Conservation (phyloP, 2,888 invertebrate genomes). For the Sycophila texana region DNA sequence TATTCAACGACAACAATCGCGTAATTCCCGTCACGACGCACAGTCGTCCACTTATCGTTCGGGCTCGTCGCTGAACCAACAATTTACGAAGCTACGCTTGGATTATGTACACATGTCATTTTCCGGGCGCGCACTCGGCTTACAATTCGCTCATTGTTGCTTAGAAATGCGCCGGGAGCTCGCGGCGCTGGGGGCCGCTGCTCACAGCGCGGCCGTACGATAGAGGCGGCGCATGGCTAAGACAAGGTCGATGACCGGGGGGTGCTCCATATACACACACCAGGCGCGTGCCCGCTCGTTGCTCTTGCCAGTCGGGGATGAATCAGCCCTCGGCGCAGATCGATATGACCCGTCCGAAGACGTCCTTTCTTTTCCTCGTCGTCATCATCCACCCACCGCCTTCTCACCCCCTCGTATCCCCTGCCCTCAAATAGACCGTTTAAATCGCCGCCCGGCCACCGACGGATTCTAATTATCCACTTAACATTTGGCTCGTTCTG, state of each 20-base stretch:
- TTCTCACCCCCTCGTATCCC: not conserved
- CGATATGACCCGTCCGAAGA: constrained; percentile 48
- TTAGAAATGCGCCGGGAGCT: not conserved
- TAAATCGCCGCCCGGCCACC: not conserved
- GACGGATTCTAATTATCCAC: constrained; percentile 31
- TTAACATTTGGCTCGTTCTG: constrained; percentile 12
- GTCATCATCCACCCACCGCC: not conserved
- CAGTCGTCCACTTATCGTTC: not conserved
- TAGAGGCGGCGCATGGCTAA: constrained; percentile 14
- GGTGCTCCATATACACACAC: not conserved
- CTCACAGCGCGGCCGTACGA: not conserved
- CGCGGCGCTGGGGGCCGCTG: not conserved
- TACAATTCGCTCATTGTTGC: constrained; percentile 21
- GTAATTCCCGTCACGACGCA: not conserved
- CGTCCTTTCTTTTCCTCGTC: constrained; percentile 22
- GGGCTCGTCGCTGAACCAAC: not conserved
- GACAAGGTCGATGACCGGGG: constrained; percentile 52
- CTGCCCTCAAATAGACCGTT: constrained; percentile 3
- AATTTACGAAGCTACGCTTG: constrained; percentile 5
- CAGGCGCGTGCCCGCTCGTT: not conserved
- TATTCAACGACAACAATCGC: no score
- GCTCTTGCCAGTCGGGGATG: constrained; percentile 43
- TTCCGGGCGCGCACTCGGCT: constrained; percentile 8
- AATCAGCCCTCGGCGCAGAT: constrained; percentile 57
- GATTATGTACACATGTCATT: constrained; percentile 1